phyloP scores from a whole-genome alignment of 1,140 invertebrate genomes.

The Cydia amplana region DNA sequence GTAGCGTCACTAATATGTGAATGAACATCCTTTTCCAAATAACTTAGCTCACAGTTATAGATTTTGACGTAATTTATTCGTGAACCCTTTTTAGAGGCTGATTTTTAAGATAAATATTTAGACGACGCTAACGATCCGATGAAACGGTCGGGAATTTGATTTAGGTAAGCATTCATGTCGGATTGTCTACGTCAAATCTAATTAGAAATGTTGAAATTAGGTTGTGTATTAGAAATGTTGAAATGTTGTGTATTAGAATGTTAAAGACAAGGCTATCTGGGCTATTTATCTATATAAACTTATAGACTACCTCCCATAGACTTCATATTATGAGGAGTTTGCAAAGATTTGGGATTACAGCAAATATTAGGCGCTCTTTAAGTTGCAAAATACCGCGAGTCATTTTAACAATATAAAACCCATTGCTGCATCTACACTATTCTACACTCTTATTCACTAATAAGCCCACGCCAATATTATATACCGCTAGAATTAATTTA shows the following conservation, averaged over 20 bases:
- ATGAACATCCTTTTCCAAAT: conserved; percentile 67
- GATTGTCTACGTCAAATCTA: conserved; percentile 21
- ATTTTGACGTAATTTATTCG: conserved; percentile 72
- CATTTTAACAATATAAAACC: no score
- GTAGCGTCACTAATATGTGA: conserved; percentile 76
- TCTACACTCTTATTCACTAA: no score
- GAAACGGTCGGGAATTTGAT: conserved; percentile 28
- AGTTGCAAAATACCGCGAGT: background rate
- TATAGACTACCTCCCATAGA: background rate
- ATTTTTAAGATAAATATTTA: conserved; percentile 34
- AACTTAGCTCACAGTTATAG: conserved; percentile 72
- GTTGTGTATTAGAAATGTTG: conserved; percentile 16
- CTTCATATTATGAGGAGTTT: background rate
- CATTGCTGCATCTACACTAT: no score
- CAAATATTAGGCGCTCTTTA: background rate
- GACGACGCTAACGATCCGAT: conserved; percentile 27
- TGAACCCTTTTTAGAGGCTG: conserved; percentile 57
- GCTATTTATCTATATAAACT: background rate
- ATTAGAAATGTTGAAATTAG: no score
- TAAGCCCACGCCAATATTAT: no score
- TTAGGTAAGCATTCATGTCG: conserved; percentile 24
- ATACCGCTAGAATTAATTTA: no score
- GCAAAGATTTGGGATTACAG: background rate
- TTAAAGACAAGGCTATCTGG: background rate
- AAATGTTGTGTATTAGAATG: conserved; percentile 15